phyloP scores from a whole-genome alignment of 1,140 invertebrate genomes.

The Drosophila pachea region DNA sequence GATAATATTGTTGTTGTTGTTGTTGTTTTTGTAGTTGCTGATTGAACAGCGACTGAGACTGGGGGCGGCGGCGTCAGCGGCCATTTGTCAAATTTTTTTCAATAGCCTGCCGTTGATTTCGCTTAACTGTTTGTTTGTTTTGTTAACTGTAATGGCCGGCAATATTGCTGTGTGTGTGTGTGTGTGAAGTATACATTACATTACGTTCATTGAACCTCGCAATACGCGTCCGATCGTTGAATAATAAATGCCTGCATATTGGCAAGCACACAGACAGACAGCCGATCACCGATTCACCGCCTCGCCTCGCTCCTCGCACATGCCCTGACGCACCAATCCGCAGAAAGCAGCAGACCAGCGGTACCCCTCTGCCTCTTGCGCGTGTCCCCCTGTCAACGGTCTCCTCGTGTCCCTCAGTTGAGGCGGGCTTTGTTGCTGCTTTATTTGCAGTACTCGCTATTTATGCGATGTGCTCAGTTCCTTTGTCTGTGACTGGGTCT shows the following conservation, averaged over 20 bases:
- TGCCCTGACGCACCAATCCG: slow-evolving; percentile 35
- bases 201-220: slow-evolving; percentile 69
- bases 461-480: slow-evolving; percentile 34
- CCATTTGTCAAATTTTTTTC: slow-evolving; percentile 55
- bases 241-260: slow-evolving; percentile 25
- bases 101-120: slow-evolving; percentile 52
- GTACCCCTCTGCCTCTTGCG: not conserved
- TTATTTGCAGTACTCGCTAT: slow-evolving; percentile 46
- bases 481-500: slow-evolving; percentile 4
- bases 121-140: slow-evolving; percentile 72
- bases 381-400: not conserved
- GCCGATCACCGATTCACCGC: slow-evolving; percentile 35
- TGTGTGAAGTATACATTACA: slow-evolving; percentile 48
- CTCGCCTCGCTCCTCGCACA: slow-evolving; percentile 32
- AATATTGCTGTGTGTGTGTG: not conserved
- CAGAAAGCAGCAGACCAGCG: not conserved
- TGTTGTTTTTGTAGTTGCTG: slow-evolving; percentile 15
- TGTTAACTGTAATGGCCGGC: slow-evolving; percentile 69
- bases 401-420: not conserved
- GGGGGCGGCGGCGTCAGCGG: slow-evolving; percentile 6
- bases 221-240: slow-evolving; percentile 36
- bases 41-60: slow-evolving; percentile 14
- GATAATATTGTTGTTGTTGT: slow-evolving; percentile 10
- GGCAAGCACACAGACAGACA: slow-evolving; percentile 13
- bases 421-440: slow-evolving; percentile 11